Base-by-base conservation (phyloP, 2,113 vertebrate species). In the Neolamprologus fasciatus region DNA sequence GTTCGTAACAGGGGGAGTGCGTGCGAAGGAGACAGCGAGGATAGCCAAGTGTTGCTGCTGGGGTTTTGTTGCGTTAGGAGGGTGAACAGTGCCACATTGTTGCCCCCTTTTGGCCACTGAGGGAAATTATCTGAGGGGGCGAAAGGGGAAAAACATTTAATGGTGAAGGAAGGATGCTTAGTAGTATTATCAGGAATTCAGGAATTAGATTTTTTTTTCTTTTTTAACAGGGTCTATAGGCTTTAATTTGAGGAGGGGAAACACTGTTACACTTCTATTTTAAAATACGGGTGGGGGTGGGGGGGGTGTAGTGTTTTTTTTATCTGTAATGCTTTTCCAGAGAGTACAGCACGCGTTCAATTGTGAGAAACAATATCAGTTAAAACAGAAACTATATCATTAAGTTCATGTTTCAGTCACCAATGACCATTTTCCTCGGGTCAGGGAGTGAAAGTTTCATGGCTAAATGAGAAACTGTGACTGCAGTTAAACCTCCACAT, bases 51-150 rank as follows among this genome's bases (percentile, higher is more conserved):
- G 63, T 54, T 54, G 63, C 47, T 78, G 63, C 17, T 79, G 71
- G 58, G 63, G 11, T 16, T 66, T 55, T 50, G 37, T 45, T 42
- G 31, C 50, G 45, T 86, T 28, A 71, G 50, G 53, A 61, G 83
- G 76, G 19, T 55, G 53, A 90, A 88, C 85, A 78, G 80, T 88
- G 89, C 54, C 89, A 12, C 94, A 83, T 45, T 94, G 90, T 90
- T 85, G 94, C 95, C 95, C 90, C 89, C 94, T 90, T 81, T 93
- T 92, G 95, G 95, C 28, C 7, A 21, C 12, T 55, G 37, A 87
- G 79, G 37, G 89, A 84, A 91, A 37, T 89, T 9, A 71, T 82
- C 16, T 11, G 35, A 31, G 80, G 19, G 7, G 4, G 31, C n/a
- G 11, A 35, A 10, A 35, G 8, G 13, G 10, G 6, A 35, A 10